Conservation (phyloP, 2,888 invertebrate species). For the Xylophagus ater region DNA sequence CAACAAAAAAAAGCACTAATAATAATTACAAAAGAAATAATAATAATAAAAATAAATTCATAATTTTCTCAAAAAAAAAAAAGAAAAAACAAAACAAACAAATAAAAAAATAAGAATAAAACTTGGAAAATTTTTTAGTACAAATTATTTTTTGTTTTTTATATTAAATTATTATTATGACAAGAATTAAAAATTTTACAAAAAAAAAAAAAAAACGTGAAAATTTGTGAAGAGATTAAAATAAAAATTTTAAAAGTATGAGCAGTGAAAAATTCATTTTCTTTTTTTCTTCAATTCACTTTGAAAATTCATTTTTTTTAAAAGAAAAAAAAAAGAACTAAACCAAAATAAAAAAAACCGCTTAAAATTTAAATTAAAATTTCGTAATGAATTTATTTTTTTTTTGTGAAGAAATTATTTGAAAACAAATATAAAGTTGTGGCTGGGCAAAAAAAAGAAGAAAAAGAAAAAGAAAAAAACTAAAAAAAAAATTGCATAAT, state of each 20-base stretch:
- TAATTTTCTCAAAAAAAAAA: too few species aligned
- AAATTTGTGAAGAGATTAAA: slow-evolving; percentile 18
- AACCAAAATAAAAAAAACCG: slow-evolving; percentile 16
- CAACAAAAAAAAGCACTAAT: slow-evolving; percentile 4
- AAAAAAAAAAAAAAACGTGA: slow-evolving; percentile 8
- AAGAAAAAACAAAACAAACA: too few species aligned
- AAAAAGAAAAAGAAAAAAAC: too few species aligned
- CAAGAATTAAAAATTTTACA: slow-evolving; percentile 5
- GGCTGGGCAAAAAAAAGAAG: too few species aligned
- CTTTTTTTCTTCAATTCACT: slow-evolving; percentile 11
- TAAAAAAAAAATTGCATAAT: too few species aligned
- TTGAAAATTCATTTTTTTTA: slow-evolving; percentile 23
- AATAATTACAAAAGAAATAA: slow-evolving; percentile 6
- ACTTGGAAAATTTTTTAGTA: too few species aligned
- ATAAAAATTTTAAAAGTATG: slow-evolving; percentile 16
- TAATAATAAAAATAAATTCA: too few species aligned
- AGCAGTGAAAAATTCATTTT: slow-evolving; percentile 15
- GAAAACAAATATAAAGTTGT: too few species aligned
- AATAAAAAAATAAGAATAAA: too few species aligned
- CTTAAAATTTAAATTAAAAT: slow-evolving; percentile 10
- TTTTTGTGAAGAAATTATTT: slow-evolving; percentile 33
- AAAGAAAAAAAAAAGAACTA: slow-evolving; percentile 18
- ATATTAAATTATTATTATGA: slow-evolving; percentile 5
- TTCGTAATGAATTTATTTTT: slow-evolving; percentile 16
- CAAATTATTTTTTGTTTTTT: too few species aligned